Percentiles rank a stretch among this genome's conserved stretches.
phyloP scores from a whole-genome alignment of 2,888 invertebrate species.

The Drosophila merina region DNA sequence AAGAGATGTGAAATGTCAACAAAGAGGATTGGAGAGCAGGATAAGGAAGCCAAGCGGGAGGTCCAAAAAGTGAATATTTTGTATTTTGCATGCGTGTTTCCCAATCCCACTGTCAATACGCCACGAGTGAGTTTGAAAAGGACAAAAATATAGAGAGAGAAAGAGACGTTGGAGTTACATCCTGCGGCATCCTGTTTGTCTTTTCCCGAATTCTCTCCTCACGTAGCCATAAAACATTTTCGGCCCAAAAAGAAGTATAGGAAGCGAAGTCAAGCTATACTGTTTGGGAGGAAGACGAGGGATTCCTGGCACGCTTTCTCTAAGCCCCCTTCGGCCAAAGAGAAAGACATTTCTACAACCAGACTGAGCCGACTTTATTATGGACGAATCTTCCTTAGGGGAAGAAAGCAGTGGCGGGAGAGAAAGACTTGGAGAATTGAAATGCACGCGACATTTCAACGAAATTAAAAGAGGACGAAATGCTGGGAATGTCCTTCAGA shows the following conservation, averaged over 20 bases:
- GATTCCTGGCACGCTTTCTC: conserved; percentile 10
- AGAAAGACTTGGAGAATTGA: conserved; percentile 17
- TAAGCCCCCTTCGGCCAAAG: background rate
- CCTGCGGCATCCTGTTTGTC: conserved; percentile 5
- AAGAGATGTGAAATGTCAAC: conserved; percentile 43
- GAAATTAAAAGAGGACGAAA: conserved; percentile 55
- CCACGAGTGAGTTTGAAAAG: background rate
- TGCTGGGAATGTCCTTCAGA: conserved; percentile 33
- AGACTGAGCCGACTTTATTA: conserved; percentile 39
- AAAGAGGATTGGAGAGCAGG: conserved; percentile 18
- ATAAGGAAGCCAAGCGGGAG: background rate
- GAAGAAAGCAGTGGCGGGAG: background rate
- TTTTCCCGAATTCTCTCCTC: conserved; percentile 30
- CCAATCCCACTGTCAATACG: conserved; percentile 64
- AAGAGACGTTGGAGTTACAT: background rate
- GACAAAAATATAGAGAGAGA: background rate
- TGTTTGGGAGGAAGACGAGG: conserved; percentile 49
- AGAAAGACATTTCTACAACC: conserved; percentile 23
- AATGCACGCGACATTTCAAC: conserved; percentile 52
- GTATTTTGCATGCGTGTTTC: conserved; percentile 57
- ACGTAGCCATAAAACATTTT: conserved; percentile 50
- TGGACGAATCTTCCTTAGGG: conserved; percentile 37
- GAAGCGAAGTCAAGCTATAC: conserved; percentile 47
- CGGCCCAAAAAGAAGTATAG: conserved; percentile 32
- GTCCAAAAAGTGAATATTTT: conserved; percentile 60